Evolutionary conservation across 2,113 vertebrate species (phyloP).

Genomic region (Orthonyx spaldingii): DNA sequence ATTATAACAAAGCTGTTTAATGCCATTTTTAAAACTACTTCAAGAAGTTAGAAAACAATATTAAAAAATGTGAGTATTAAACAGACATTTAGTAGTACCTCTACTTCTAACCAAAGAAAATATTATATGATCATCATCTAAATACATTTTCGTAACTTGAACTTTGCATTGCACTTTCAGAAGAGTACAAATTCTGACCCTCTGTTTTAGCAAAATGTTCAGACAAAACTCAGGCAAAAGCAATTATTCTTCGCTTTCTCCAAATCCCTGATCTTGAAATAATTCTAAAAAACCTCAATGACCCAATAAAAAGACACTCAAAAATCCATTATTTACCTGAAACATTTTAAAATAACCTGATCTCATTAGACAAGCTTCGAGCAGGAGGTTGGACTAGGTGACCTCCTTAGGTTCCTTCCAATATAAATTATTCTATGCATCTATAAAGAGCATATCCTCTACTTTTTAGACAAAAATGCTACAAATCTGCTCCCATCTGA

Average conservation of each 20-base stretch:
- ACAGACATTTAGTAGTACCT: not conserved
- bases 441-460: not conserved
- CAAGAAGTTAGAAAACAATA: not conserved
- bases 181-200: not conserved
- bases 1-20: not conserved
- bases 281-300: not conserved
- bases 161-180: not conserved
- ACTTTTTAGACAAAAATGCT: not conserved
- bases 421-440: not conserved
- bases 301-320: not conserved
- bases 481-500: not conserved
- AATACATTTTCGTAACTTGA: not conserved
- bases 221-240: not conserved
- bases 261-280: not conserved
- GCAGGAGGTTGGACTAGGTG: not conserved
- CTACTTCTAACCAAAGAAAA: not conserved
- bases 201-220: not conserved
- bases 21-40: not conserved
- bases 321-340: not conserved
- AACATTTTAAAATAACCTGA: not conserved
- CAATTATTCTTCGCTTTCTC: not conserved
- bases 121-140: not conserved
- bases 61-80: not conserved
- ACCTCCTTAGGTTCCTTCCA: not conserved
- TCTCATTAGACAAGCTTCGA: fast-evolving